Evolutionary conservation across 2,888 invertebrate species (phyloP).

Genomic region (Schizaphis graminum): DNA sequence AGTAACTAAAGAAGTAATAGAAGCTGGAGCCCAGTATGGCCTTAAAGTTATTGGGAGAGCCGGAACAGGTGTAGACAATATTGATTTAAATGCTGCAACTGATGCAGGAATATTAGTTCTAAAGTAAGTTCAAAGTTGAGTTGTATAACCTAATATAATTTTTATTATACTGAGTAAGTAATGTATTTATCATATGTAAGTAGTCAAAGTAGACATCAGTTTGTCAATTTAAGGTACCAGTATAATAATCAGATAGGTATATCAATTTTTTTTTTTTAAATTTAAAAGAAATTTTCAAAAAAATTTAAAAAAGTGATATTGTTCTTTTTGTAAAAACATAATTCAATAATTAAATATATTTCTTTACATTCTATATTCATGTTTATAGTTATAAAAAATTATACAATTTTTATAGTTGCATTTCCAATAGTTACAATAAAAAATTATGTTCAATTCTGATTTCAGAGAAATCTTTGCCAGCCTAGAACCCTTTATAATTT

Average conservation of each 20-base stretch:
- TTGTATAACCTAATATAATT: neutral
- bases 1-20: slow-evolving; percentile 87
- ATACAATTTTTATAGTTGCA: neutral
- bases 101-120: slow-evolving; percentile 88
- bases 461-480: neutral
- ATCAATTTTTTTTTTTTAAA: neutral
- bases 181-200: neutral
- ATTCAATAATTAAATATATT: neutral
- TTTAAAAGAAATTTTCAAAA: neutral
- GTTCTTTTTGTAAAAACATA: neutral
- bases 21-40: slow-evolving; percentile 76
- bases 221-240: neutral
- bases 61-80: slow-evolving; percentile 99
- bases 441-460: neutral
- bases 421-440: neutral
- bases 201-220: neutral
- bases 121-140: slow-evolving; percentile 79
- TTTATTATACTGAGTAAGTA: neutral
- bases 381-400: neutral
- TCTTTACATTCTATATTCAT: neutral
- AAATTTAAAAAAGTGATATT: neutral
- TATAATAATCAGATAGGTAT: neutral
- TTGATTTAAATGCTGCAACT: slow-evolving; percentile 90
- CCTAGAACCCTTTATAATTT: neutral
- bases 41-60: slow-evolving; percentile 94